A percentile compares a stretch with the other conserved stretches of the same genome.
These are phyloP conservation scores for Acrocephalus kingi DNA, from an alignment of 2,113 vertebrate species.

Conservation along the genomic window DNA sequence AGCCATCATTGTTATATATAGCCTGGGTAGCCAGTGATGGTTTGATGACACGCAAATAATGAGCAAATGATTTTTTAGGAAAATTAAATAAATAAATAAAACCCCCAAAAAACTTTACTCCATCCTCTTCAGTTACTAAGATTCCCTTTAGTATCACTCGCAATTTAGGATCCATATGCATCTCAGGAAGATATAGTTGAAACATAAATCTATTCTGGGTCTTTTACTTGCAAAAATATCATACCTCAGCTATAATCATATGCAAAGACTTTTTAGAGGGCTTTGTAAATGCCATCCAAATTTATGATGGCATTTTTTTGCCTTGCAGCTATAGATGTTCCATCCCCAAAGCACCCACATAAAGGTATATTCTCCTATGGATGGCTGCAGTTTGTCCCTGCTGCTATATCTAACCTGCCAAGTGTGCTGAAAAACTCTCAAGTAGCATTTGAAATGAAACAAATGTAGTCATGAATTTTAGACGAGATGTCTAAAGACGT, in stretches of 20 bases:
- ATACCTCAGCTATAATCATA: conserved; percentile 67
- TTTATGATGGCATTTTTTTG: conserved; percentile 71
- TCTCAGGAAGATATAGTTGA: conserved; percentile 60
- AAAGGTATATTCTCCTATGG: conserved; percentile 65
- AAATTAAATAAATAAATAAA: background rate
- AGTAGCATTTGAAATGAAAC: conserved; percentile 41
- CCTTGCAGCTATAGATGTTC: conserved; percentile 63
- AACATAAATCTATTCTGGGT: conserved; percentile 68
- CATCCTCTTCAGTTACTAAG: conserved; percentile 30
- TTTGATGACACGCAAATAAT: conserved; percentile 22
- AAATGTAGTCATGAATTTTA: conserved; percentile 58
- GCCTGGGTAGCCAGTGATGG: background rate
- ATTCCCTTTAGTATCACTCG: conserved; percentile 55
- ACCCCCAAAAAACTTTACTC: background rate
- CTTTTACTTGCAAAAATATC: conserved; percentile 69
- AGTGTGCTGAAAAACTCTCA: conserved; percentile 47
- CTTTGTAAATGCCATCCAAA: conserved; percentile 72
- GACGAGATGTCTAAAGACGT: conserved; percentile 13
- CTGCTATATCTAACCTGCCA: conserved; percentile 49
- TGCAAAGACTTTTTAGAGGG: conserved; percentile 69
- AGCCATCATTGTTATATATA: conserved; percentile 14
- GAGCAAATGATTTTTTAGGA: background rate
- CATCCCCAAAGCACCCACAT: conserved; percentile 64
- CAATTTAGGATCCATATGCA: conserved; percentile 66
- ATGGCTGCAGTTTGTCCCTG: conserved; percentile 62